Evolutionary conservation across 2,888 invertebrate genomes (phyloP).

Genomic region (Diarsia rubi): DNA sequence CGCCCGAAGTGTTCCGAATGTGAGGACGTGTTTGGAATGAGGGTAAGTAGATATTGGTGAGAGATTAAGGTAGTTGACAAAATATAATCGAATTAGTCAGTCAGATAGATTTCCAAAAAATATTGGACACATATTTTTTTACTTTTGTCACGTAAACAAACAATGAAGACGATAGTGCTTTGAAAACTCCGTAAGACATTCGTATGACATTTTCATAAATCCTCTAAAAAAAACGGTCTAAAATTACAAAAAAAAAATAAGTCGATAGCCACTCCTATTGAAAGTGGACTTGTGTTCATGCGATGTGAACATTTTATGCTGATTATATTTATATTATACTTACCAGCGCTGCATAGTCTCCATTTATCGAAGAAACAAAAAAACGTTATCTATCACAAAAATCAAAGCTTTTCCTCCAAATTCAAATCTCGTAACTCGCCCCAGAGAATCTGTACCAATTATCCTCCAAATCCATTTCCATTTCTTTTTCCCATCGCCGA

Average conservation of each 20-base stretch:
- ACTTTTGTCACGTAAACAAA: no score
- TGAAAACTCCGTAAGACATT: no score
- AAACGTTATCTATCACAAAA: not conserved
- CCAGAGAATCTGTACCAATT: conserved; percentile 26
- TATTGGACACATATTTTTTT: no score
- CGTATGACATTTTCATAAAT: no score
- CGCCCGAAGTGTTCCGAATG: conserved; percentile 18
- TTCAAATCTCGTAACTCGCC: conserved; percentile 14
- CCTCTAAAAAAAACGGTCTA: not conserved
- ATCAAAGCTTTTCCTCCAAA: conserved; percentile 18
- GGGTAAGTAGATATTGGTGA: not conserved
- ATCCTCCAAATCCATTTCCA: conserved; percentile 26
- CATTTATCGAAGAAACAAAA: not conserved
- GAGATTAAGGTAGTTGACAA: no score
- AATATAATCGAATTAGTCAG: no score
- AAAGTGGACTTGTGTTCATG: not conserved
- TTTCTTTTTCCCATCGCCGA: conserved; percentile 19
- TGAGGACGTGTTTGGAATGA: not conserved
- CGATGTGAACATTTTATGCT: not conserved
- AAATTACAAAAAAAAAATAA: not conserved
- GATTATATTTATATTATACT: not conserved
- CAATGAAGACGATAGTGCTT: no score
- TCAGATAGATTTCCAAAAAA: no score
- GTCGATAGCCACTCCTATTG: not conserved
- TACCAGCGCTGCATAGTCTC: not conserved